Percentiles rank a stretch among this genome's conserved stretches.
Evolutionary conservation across 1,140 invertebrate genomes (phyloP).

Genomic region (Drosophila tsacasi): DNA sequence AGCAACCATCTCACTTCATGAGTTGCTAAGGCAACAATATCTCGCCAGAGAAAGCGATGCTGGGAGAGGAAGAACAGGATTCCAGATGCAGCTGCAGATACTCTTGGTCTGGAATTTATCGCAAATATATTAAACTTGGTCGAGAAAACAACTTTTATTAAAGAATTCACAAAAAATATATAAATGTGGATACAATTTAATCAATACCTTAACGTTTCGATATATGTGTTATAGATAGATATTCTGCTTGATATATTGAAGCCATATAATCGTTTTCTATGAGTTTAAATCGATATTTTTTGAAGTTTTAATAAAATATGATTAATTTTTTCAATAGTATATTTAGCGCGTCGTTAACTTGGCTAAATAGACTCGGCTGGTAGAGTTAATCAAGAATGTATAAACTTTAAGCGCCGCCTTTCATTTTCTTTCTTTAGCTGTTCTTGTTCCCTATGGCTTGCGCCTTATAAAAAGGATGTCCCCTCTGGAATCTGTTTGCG

Average conservation of each 20-base stretch:
- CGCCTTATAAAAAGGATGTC: background rate
- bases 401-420: background rate
- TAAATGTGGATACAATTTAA: too few relatives aligned
- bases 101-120: slow-evolving; percentile 6
- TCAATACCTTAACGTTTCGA: background rate
- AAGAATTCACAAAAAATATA: background rate
- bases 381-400: background rate
- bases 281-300: background rate
- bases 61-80: slow-evolving; percentile 3
- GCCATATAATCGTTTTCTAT: too few relatives aligned
- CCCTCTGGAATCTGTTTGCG: background rate
- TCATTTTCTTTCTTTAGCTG: background rate
- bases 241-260: background rate
- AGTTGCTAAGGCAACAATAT: slow-evolving; percentile 75
- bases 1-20: slow-evolving; percentile 52
- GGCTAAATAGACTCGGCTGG: background rate
- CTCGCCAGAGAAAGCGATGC: slow-evolving; percentile 34
- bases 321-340: background rate
- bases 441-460: too few relatives aligned
- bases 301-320: background rate
- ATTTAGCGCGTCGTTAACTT: too few relatives aligned
- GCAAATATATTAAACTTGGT: background rate
- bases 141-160: background rate
- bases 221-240: background rate
- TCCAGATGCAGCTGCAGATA: slow-evolving; percentile 22